Evolutionary conservation across 1,140 invertebrate species (phyloP).

Genomic region (Pectinophora gossypiella): DNA sequence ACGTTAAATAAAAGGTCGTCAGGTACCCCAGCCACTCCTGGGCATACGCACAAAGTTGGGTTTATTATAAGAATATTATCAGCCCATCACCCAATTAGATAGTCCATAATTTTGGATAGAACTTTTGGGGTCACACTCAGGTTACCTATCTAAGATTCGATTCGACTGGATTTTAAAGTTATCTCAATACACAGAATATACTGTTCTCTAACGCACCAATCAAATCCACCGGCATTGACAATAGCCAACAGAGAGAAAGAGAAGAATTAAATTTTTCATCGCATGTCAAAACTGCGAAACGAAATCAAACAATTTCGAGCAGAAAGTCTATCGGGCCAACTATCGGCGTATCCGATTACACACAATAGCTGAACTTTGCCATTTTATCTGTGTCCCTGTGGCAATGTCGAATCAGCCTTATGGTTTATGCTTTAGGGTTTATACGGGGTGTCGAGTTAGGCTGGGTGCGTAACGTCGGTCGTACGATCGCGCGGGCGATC

Average conservation of each 20-base stretch:
- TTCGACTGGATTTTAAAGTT: too few relatives aligned
- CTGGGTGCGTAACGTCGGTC: constrained; percentile 47
- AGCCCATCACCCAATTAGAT: too few relatives aligned
- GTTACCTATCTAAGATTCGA: too few relatives aligned
- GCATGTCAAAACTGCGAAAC: constrained; percentile 31
- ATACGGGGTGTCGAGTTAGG: constrained; percentile 25
- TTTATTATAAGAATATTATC: too few relatives aligned
- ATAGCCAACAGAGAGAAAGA: neutral
- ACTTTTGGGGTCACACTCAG: too few relatives aligned
- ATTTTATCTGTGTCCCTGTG: constrained; percentile 22
- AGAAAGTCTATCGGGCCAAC: constrained; percentile 48
- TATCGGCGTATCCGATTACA: constrained; percentile 62
- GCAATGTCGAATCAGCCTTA: constrained; percentile 30
- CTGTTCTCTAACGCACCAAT: too few relatives aligned
- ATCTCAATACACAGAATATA: too few relatives aligned
- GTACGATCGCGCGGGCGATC: constrained; percentile 63
- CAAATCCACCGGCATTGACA: too few relatives aligned
- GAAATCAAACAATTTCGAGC: constrained; percentile 56
- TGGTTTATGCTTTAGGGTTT: constrained; percentile 23
- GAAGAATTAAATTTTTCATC: constrained; percentile 16
- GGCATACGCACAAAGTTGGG: too few relatives aligned
- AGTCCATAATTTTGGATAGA: too few relatives aligned
- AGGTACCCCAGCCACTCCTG: too few relatives aligned
- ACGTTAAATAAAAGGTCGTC: too few relatives aligned
- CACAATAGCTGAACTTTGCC: constrained; percentile 54